Evolutionary conservation across 2,797 vertebrate species (phyloP), one percentile per base, ranked within the genome.

Genomic region (Apodemus agrarius): DNA sequence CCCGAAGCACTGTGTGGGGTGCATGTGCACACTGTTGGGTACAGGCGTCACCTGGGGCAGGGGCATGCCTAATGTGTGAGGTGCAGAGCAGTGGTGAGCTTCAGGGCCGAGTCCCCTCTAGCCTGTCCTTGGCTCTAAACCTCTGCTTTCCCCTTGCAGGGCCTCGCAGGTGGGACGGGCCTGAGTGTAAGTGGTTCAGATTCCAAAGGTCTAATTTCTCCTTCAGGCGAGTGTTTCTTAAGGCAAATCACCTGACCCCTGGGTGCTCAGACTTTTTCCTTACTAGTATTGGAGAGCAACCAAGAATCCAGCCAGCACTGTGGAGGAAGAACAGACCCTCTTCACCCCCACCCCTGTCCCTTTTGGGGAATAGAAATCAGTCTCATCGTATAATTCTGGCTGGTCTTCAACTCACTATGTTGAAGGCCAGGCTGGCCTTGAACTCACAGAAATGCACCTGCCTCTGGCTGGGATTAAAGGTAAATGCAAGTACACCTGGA

Each of bases 11-110:
- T 2, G 11, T 4, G 22, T 0, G 17, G 17, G 26, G 17, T 26
- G 10, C 1, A 14, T 0, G 2, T 3, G 9, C 46, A 4, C 0
- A 8, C 2, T 14, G 8, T 16, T 37, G 29, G 13, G 76, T 17
- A 9, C 34, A n/a, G 65, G 65, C 6, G 6, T 67, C 65, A 67
- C 14, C 65, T 34, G 65, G 34, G 34, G 67, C 67, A 69, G 34
- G 67, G 34, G 67, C 34, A n/a, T 17, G 16, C 16, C 65, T 67
- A 19, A 13, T 0, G 17, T 54, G 21, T 8, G 1, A 75, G 34
- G n/a, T 16, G 29, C 57, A 24, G 34, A 52, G 61, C 2, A 10
- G 40, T 21, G 21, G 31, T 3, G 16, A 75, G 65, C 83, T 65
- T 67, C 57, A 11, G 7, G 79, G 24, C 24, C 21, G 22, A 80